Percentiles rank a stretch among this genome's conserved stretches.
Evolutionary conservation across 1,140 invertebrate genomes (phyloP).

Genomic region (Metopolophium dirhodum): DNA sequence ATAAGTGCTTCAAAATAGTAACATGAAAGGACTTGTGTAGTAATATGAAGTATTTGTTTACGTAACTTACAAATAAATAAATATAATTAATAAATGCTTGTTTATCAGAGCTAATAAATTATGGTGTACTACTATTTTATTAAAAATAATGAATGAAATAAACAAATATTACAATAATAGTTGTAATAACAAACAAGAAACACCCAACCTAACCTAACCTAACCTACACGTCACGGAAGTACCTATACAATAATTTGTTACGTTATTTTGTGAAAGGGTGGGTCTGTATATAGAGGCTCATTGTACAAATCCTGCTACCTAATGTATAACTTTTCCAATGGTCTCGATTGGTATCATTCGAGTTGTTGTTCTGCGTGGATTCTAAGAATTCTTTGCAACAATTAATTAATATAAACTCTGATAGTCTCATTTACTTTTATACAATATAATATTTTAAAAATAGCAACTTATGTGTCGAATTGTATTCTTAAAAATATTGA

Average conservation of each 20-base stretch:
- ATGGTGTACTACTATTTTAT: not conserved
- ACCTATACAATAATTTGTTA: not conserved
- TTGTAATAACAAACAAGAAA: not conserved
- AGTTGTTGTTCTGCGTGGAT: not conserved
- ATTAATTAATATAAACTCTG: not conserved
- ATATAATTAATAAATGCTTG: not conserved
- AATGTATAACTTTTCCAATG: not conserved
- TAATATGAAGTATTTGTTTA: not conserved
- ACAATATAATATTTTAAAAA: too few species aligned
- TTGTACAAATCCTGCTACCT: not conserved
- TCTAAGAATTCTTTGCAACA: not conserved
- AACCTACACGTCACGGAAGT: not conserved
- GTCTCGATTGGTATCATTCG: not conserved
- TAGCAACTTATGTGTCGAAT: not conserved
- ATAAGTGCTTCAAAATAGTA: too few species aligned
- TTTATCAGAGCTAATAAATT: not conserved
- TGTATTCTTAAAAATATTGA: not conserved
- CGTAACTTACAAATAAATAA: not conserved
- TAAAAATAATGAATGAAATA: not conserved
- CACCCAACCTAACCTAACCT: not conserved
- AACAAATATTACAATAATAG: not conserved
- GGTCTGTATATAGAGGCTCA: not conserved
- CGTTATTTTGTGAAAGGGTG: not conserved
- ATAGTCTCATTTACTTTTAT: not conserved
- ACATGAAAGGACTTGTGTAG: too few species aligned